A percentile compares a stretch with the other conserved stretches of the same genome.
phyloP scores from a whole-genome alignment of 1,140 invertebrate species.

The Neodiprion virginianus region DNA sequence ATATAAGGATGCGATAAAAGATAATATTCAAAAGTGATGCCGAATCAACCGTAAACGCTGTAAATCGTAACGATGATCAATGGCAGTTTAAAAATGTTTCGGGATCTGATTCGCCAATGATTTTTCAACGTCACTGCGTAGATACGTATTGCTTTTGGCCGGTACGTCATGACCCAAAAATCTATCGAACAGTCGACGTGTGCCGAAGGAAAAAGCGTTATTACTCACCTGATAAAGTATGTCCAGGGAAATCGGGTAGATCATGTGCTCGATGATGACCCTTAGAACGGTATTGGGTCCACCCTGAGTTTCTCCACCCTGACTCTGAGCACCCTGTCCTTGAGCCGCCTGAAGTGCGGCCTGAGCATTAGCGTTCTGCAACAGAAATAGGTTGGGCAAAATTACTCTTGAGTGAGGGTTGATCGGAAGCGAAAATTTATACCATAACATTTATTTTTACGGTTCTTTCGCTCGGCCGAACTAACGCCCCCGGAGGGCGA shows the following conservation, averaged over 20 bases:
- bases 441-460: neutral
- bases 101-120: too few species aligned
- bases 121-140: too few species aligned
- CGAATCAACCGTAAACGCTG: too few species aligned
- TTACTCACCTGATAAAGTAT: conserved; percentile 85
- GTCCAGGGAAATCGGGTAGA: conserved; percentile 97
- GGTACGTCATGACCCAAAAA: too few species aligned
- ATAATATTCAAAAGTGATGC: too few species aligned
- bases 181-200: neutral
- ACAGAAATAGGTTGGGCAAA: conserved; percentile 35
- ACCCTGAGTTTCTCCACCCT: conserved; percentile 79
- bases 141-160: too few species aligned
- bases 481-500: too few species aligned
- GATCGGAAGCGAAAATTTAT: neutral
- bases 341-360: conserved; percentile 83
- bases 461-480: too few species aligned
- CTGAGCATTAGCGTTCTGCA: conserved; percentile 77
- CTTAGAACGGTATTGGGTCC: conserved; percentile 95
- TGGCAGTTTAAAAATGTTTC: too few species aligned
- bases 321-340: conserved; percentile 67
- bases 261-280: conserved; percentile 97
- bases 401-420: neutral
- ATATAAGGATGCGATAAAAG: too few species aligned
- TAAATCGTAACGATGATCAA: too few species aligned
- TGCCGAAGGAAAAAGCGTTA: neutral